phyloP scores from a whole-genome alignment of 2,797 vertebrate species.

The Carcharodon carcharias region DNA sequence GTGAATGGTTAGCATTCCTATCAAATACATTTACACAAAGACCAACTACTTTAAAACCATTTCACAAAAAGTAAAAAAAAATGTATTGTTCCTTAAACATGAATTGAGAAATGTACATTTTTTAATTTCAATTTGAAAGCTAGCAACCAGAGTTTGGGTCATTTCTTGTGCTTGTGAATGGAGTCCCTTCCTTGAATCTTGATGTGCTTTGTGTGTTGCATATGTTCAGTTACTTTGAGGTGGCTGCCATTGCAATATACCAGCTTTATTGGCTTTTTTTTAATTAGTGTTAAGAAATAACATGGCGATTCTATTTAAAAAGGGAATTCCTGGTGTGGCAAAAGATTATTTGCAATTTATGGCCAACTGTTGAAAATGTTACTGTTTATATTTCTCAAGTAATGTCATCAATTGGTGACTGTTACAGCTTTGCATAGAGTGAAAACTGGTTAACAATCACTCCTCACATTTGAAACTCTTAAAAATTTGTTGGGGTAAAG shows the following conservation, averaged over 20 bases:
- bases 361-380: not conserved
- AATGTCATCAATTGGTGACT: not conserved
- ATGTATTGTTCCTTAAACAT: not conserved
- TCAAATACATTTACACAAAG: not conserved
- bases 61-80: not conserved
- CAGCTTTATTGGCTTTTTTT: not conserved
- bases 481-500: not conserved
- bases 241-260: not conserved
- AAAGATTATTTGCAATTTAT: conserved; percentile 21
- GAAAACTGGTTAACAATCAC: conserved; percentile 6
- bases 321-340: conserved; percentile 18
- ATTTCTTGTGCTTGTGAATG: not conserved
- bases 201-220: not conserved
- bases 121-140: not conserved
- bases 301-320: not conserved
- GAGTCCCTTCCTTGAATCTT: not conserved
- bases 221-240: not conserved
- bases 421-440: not conserved
- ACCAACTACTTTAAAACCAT: not conserved
- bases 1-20: not conserved
- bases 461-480: not conserved
- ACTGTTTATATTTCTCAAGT: conserved; percentile 6
- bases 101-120: not conserved
- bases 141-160: not conserved
- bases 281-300: conserved; percentile 1